Conservation (phyloP, 2,797 vertebrate genomes). For the Sphaeramia orbicularis region DNA sequence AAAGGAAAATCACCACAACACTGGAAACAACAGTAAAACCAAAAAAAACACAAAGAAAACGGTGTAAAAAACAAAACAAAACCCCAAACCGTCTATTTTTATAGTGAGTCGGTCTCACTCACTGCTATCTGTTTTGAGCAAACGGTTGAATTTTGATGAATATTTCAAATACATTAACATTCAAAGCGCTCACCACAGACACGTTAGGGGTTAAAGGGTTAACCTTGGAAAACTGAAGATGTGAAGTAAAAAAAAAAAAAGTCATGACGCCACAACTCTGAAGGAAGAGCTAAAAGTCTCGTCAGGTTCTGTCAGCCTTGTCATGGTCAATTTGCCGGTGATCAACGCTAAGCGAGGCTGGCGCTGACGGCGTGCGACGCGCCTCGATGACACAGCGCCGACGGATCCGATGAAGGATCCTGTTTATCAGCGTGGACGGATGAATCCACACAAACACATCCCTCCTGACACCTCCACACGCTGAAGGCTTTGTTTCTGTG, state of each 20-base stretch:
- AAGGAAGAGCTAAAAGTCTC: constrained; percentile 41
- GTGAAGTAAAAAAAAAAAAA: not conserved
- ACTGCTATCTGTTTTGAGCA: too few species aligned
- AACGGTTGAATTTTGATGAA: too few species aligned
- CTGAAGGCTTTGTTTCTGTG: too few species aligned
- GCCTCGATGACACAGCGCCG: constrained; percentile 11
- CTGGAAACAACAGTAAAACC: too few species aligned
- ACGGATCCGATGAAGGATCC: constrained; percentile 3
- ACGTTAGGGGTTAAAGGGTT: constrained; percentile 10
- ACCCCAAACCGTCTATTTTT: too few species aligned
- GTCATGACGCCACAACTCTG: constrained; percentile 12
- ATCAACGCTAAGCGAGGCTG: constrained; percentile 22
- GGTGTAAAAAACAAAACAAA: too few species aligned
- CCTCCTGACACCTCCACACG: not conserved
- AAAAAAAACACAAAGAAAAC: too few species aligned
- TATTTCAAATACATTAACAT: too few species aligned
- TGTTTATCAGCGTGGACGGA: constrained; percentile 25
- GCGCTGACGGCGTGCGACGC: constrained; percentile 1
- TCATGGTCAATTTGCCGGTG: constrained; percentile 36
- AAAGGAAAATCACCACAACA: too few species aligned
- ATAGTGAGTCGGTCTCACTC: too few species aligned
- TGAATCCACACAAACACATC: constrained; percentile 20
- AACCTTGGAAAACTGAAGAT: constrained; percentile 29
- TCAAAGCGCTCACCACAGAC: too few species aligned
- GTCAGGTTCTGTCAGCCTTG: constrained; percentile 47